phyloP scores from a whole-genome alignment of 2,113 vertebrate species.

The Meriones unguiculatus region DNA sequence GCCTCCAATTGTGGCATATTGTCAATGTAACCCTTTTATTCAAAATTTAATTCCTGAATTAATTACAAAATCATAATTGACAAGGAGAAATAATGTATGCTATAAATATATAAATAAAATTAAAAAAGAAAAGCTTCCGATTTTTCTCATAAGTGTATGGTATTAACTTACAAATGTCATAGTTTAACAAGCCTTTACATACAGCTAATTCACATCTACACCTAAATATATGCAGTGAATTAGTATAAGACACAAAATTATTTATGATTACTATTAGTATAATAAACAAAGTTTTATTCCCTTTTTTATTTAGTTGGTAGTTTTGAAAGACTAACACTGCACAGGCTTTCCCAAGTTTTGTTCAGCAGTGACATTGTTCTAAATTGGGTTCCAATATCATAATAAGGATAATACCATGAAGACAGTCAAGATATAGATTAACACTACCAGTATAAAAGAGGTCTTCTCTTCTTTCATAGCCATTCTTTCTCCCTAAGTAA shows the following conservation, averaged over 20 bases:
- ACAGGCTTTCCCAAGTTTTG: background rate
- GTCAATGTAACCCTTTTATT: background rate
- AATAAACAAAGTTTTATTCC: slow-evolving; percentile 17
- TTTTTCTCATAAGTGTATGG: background rate
- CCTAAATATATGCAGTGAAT: background rate
- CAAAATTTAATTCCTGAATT: background rate
- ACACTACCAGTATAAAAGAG: background rate
- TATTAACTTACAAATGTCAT: slow-evolving; percentile 48
- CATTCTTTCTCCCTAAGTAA: background rate
- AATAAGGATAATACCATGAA: background rate
- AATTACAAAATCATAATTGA: background rate
- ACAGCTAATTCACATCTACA: slow-evolving; percentile 16
- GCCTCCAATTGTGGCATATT: background rate
- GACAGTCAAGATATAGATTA: background rate
- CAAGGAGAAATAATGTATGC: background rate
- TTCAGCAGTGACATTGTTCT: background rate
- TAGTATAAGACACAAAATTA: background rate
- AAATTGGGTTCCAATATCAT: background rate
- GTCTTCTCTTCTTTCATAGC: background rate
- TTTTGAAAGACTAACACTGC: background rate
- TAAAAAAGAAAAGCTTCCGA: background rate
- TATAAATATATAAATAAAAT: too few relatives aligned
- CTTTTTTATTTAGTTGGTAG: background rate
- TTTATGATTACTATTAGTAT: background rate
- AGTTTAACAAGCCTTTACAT: background rate